Evolutionary conservation across 1,140 invertebrate species (phyloP), one percentile per base, ranked within the genome.

Genomic region (Anastrepha ludens): DNA sequence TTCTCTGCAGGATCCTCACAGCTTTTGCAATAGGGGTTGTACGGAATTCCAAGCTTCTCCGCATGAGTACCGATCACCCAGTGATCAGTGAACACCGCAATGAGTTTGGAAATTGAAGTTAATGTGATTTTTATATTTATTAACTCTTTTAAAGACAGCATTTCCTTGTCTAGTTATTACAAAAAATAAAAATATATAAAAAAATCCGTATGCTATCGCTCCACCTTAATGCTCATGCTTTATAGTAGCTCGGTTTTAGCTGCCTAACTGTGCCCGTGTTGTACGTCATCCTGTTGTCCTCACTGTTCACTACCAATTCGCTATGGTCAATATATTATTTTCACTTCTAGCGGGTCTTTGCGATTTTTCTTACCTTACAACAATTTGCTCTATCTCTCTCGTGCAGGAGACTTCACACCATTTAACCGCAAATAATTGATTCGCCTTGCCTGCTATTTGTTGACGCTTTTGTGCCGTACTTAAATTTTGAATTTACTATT

Each of bases 341-440:
- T 81, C 74, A 86, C 85, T 86, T 0, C 85, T 60, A 44, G 39
- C 13, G 44, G 29, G 59, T 4, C 50, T 81, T 47, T n/a, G 20
- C 11, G 74, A 81, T 58, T 55, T 55, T 55, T 29, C 50, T 55
- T 29, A 81, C n/a, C 74, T 47, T 55, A 55, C 50, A 3, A 5
- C 3, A 15, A 6, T 8, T 55, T 5, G 8, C n/a, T n/a, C 50
- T 50, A 13, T 65, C 59, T 2, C 87, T 90, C 89, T 55, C 50
- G 2, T 55, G 6, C 50, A 29, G 88, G 89, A 89, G 86, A 17
- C 47, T 78, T 15, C 15, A 2, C 17, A 20, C 41, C 74, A 81
- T 87, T 88, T 81, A 91, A 92, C 91, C 91, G 91, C 91, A 92
- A 91, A 92, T 92, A 92, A 92, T 92, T 92, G 91, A 92, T 92